These are phyloP conservation scores for Champsocephalus esox DNA, from an alignment of 2,797 vertebrate species.

Conservation along the genomic window DNA sequence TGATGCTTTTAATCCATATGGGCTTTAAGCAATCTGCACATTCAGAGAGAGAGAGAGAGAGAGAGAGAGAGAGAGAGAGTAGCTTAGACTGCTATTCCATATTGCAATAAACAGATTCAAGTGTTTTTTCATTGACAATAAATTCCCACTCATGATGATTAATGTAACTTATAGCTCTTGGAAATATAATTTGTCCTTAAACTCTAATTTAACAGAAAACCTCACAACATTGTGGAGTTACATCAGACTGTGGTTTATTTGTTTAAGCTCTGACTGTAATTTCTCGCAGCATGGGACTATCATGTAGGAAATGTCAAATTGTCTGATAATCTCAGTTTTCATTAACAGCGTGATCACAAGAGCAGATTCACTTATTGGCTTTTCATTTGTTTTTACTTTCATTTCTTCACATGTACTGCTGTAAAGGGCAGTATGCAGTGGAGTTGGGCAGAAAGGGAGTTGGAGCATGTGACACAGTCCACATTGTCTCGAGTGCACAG, in stretches of 20 bases:
- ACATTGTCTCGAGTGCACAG: conserved; percentile 53
- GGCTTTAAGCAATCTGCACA: conserved; percentile 69
- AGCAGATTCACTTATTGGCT: conserved; percentile 27
- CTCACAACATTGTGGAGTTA: conserved; percentile 23
- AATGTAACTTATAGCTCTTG: conserved; percentile 15
- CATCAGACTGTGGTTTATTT: conserved; percentile 33
- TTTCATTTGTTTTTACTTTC: neutral
- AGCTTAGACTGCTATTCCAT: conserved; percentile 34
- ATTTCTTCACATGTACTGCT: conserved; percentile 42
- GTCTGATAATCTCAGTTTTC: conserved; percentile 54
- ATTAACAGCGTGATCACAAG: conserved; percentile 38
- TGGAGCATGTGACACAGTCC: conserved; percentile 53
- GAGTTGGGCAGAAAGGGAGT: conserved; percentile 39
- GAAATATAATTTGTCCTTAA: conserved; percentile 24
- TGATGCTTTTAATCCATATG: conserved; percentile 72
- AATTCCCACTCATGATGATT: conserved; percentile 31
- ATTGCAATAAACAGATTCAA: conserved; percentile 13
- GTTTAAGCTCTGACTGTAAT: conserved; percentile 26
- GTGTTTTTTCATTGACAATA: conserved; percentile 27
- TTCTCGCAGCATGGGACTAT: conserved; percentile 41
- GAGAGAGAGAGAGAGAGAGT: conserved; percentile 50
- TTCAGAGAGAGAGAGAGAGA: conserved; percentile 10
- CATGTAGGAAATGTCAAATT: conserved; percentile 40
- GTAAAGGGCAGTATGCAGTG: conserved; percentile 34
- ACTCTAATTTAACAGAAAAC: conserved; percentile 45